phyloP scores from a whole-genome alignment of 2,113 vertebrate species.

The Bos indicus region DNA sequence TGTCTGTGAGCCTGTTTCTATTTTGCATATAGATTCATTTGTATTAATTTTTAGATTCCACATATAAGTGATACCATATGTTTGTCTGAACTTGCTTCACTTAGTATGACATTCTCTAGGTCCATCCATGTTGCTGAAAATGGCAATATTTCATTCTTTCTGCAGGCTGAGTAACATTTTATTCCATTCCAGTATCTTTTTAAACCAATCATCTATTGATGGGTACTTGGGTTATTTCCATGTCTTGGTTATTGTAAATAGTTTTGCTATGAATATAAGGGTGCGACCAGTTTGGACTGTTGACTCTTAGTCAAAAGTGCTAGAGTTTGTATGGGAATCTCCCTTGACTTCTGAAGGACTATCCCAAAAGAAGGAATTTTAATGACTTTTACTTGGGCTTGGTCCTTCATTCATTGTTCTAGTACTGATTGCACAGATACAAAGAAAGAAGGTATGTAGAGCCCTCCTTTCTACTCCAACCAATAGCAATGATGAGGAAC shows the following conservation, averaged over 20 bases:
- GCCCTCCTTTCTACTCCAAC: not conserved
- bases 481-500: not conserved
- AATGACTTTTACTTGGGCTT: not conserved
- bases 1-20: not conserved
- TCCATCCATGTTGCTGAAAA: not conserved
- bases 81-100: not conserved
- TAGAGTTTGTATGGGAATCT: not conserved
- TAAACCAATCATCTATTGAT: not conserved
- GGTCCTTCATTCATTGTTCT: not conserved
- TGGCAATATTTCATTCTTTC: not conserved
- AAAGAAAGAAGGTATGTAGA: fast-evolving
- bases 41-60: not conserved
- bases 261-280: not conserved
- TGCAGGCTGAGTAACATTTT: not conserved
- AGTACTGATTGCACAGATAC: not conserved
- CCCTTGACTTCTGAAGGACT: not conserved
- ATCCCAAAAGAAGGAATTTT: not conserved
- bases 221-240: not conserved
- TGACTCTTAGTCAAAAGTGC: not conserved
- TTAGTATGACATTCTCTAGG: not conserved
- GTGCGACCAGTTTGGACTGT: not conserved
- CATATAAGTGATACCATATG: not conserved
- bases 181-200: not conserved
- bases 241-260: not conserved
- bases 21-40: not conserved